A percentile compares a stretch with the other conserved stretches of the same genome.
Evolutionary conservation across 2,797 vertebrate genomes (phyloP).

Genomic region (Argya squamiceps): DNA sequence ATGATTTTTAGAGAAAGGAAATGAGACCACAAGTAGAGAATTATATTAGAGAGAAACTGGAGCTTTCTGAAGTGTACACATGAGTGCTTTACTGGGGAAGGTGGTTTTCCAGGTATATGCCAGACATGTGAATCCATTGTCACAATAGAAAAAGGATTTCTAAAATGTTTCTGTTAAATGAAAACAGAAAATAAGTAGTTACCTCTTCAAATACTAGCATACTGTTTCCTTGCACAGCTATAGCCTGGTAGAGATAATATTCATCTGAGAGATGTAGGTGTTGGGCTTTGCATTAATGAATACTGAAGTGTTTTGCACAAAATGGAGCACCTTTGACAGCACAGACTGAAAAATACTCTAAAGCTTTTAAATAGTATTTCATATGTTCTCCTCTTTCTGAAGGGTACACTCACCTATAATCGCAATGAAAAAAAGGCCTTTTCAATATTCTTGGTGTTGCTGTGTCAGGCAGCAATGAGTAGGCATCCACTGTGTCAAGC

Average conservation of each 20-base stretch:
- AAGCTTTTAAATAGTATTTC: not conserved
- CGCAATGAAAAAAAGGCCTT: not conserved
- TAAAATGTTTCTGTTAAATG: not conserved
- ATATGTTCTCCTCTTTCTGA: not conserved
- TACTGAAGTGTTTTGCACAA: not conserved
- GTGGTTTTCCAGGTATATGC: not conserved
- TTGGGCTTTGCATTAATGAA: not conserved
- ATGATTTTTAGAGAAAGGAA: not conserved
- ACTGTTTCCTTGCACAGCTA: not conserved
- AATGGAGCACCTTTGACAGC: not conserved
- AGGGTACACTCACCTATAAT: not conserved
- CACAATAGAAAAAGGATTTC: not conserved
- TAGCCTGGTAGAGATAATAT: not conserved
- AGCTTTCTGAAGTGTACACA: not conserved
- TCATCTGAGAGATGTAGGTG: not conserved
- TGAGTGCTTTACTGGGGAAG: not conserved
- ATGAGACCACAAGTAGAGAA: not conserved
- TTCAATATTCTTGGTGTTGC: not conserved
- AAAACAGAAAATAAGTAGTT: not conserved
- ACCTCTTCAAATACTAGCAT: not conserved
- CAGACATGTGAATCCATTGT: not conserved
- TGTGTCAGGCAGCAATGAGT: not conserved
- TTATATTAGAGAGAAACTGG: not conserved
- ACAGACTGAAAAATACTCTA: not conserved
- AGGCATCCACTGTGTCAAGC: not conserved